phyloP scores from a whole-genome alignment of 2,797 vertebrate genomes.

The Anguilla megastoma region DNA sequence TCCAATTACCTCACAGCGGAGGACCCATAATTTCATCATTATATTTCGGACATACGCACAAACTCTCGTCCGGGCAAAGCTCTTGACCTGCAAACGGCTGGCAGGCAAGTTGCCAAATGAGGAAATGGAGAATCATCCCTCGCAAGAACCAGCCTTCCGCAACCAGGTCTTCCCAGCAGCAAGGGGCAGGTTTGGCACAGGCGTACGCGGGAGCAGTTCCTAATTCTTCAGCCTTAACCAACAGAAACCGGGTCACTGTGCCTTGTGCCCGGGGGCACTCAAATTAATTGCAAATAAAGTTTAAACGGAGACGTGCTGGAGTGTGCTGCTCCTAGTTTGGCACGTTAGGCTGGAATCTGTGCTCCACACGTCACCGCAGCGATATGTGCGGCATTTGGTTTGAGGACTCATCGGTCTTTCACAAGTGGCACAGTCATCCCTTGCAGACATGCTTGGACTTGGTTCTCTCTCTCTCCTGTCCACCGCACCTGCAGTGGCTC shows the following conservation, averaged over 20 bases:
- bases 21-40: background rate
- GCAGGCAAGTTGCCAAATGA: background rate
- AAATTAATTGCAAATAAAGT: background rate
- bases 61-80: background rate
- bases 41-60: background rate
- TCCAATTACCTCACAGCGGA: background rate
- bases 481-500: background rate
- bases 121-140: background rate
- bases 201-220: background rate
- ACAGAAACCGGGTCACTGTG: background rate
- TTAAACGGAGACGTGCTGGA: background rate
- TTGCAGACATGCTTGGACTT: background rate
- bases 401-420: background rate
- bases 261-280: background rate
- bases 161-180: background rate
- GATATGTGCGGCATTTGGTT: background rate
- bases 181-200: background rate
- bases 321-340: background rate
- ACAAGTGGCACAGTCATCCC: background rate
- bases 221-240: background rate
- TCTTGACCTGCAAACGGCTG: background rate
- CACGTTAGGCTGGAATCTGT: background rate
- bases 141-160: background rate
- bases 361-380: background rate
- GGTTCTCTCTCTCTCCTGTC: background rate